Base-by-base conservation (phyloP, 2,797 vertebrate genomes). In the Pempheris klunzingeri region DNA sequence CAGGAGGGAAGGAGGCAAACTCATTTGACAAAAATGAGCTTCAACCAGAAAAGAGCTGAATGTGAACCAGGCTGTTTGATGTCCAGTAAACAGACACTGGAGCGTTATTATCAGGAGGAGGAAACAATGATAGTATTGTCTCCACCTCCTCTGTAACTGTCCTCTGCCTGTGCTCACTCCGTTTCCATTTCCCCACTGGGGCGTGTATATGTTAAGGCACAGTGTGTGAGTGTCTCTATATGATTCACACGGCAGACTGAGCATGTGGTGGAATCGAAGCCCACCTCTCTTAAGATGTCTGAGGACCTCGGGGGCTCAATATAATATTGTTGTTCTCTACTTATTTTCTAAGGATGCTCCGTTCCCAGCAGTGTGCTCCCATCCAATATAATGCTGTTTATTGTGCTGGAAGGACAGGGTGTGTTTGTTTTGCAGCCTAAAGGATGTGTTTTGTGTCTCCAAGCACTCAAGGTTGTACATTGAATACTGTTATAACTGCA, bases 301-400 rank as follows among this genome's bases (percentile, higher is more conserved):
- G 77, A 91, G 88, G 85, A 91, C 88, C 90, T 91, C 81, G 63
- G 88, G 89, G 89, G 87, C 85, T 88, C 81, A 88, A 88, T 91
- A 88, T 90, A 87, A 90, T 89, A 90, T 87, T 88, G 84, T 84
- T 89, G 84, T 92, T 90, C 90, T 90, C 83, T 88, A 86, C 88
- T 88, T 91, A 89, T 92, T 90, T 90, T 88, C 82, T 81, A 89
- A 91, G 88, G 91, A 86, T 82, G 74, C 86, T 88, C 60, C 83
- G 74, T 79, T 93, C 92, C 91, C 92, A 88, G 55, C 83, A 53
- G 92, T 88, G 90, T 83, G 74, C 91, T 89, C 90, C 82, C 75
- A 85, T 86, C 86, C 84, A 90, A 90, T 88, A 87, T 89, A 89
- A 87, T 83, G 80, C 72, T 87, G 86, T 91, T 93, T 92, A 90